Base-by-base conservation (phyloP, 1,140 invertebrate genomes). In the Planococcus citri region DNA sequence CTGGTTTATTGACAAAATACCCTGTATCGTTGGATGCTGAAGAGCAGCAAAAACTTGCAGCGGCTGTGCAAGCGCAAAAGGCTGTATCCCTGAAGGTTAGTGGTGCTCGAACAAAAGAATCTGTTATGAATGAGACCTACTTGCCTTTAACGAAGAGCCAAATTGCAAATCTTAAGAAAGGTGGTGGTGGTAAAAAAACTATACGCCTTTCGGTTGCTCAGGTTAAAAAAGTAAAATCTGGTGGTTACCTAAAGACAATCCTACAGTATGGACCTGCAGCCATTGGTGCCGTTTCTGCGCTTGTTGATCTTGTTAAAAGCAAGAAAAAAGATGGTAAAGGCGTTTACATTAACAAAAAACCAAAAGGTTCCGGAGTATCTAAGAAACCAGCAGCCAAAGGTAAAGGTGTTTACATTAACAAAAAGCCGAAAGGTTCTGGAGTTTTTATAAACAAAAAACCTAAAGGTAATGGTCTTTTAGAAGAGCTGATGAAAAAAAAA, bases 21-120 rank as follows among this genome's bases (percentile, higher is more conserved):
- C n/a, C n/a, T n/a, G n/a, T n/a, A n/a, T n/a, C n/a, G 76, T 60
- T 60, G 21, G 57, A 60, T 20, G 57, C 6, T 4, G 21, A 60
- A 60, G 8, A 60, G 57, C 57, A 60, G 21, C 4, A 9, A 9
- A 20, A 20, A 22, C 17, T 60, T 20, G 17, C 21, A 9, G n/a
- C 6, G 4, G 57, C 17, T 20, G 20, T 60, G 20, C 17, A 60
- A 60, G 8, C 4, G 20, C 6, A 22, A 6, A 60, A 60, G 20
- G 4, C 57, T 20, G 21, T 60, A 6, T 9, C 57, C 21, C n/a
- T 60, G 17, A n/a, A 6, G 8, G 6, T 60, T 9, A 22, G 21
- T 20, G 17, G 4, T 9, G 8, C 6, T 8, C 17, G 57, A 9
- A 60, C 57, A 9, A 60, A 60, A 60, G 21, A 60, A 9, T 20